Evolutionary conservation across 2,797 vertebrate genomes (phyloP).

Genomic region (Thamnophis elegans): DNA sequence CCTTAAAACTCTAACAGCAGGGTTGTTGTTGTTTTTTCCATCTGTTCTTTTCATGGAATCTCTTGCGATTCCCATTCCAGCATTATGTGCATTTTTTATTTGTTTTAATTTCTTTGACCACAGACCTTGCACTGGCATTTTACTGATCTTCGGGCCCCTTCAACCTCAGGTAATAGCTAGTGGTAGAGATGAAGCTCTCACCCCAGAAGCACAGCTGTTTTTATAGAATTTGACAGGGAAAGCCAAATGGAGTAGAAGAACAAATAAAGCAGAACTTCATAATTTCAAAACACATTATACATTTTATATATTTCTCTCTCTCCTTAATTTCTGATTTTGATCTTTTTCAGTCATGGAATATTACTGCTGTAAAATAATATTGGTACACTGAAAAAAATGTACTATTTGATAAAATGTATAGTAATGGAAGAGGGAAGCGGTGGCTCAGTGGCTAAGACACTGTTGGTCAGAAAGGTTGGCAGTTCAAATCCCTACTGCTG

Average conservation of each 20-base stretch:
- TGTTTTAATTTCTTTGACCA: neutral
- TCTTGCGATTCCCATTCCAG: neutral
- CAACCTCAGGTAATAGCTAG: neutral
- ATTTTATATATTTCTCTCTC: neutral
- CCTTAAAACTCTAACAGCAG: neutral
- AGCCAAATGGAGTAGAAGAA: neutral
- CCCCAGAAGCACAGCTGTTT: neutral
- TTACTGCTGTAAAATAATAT: neutral
- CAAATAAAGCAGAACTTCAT: neutral
- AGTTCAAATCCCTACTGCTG: too few species aligned
- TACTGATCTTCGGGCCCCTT: neutral
- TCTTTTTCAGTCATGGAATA: neutral
- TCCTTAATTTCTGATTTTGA: neutral
- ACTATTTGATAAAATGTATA: neutral
- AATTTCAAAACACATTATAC: neutral
- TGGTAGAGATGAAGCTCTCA: neutral
- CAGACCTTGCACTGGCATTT: neutral
- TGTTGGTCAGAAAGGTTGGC: too few species aligned
- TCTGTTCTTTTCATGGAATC: neutral
- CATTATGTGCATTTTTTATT: neutral
- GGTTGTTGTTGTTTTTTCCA: neutral
- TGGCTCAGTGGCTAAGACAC: too few species aligned
- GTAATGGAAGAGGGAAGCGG: too few species aligned
- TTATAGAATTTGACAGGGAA: neutral
- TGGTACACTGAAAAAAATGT: neutral